Evolutionary conservation across 1,140 invertebrate genomes (phyloP), one percentile per base, ranked within the genome.

Genomic region (Pinna nobilis): DNA sequence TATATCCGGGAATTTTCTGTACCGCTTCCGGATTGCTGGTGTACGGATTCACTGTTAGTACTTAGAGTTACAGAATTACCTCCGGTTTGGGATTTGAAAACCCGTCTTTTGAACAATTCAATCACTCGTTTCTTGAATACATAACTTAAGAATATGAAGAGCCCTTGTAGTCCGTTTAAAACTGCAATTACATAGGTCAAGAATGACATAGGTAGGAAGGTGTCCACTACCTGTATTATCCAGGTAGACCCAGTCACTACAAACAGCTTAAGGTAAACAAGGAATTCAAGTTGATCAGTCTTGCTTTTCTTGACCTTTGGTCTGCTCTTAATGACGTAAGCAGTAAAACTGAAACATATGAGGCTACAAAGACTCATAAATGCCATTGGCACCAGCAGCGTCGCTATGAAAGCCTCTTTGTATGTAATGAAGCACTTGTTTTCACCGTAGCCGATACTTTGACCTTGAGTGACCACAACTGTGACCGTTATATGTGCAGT

Each of bases 191-290:
- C 20, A 13, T 37, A 23, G 3, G 49, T 30, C 32, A 64, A 71
- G 15, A 33, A 5, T 2, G 60, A 55, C 4, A 25, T 3, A 3
- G 15, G 13, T n/a, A 71, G 6, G 35, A 71, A 71, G 6, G 60
- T 37, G 57, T 71, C 69, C 37, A 65, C 57, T 3, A 71, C 57
- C 28, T 64, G 60, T 15, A 71, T 47, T 20, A 71, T 44, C 49
- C 50, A 71, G 5, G 61, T 41, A 20, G 57, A 28, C n/a, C 69
- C 69, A 9, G 69, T 71, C 1, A 71, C 11, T 1, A 51, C 9
- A 57, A 71, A 71, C 35, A 71, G 33, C 49, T 71, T 71, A 15
- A 71, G 6, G 28, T 71, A 71, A 23, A 70, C 47, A 6, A 15
- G 28, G 51, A 70, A 70, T 11, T 70, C 53, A 3, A 69, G n/a